Evolutionary conservation across 2,888 invertebrate species (phyloP).

Genomic region (Aspidapion aeneum): DNA sequence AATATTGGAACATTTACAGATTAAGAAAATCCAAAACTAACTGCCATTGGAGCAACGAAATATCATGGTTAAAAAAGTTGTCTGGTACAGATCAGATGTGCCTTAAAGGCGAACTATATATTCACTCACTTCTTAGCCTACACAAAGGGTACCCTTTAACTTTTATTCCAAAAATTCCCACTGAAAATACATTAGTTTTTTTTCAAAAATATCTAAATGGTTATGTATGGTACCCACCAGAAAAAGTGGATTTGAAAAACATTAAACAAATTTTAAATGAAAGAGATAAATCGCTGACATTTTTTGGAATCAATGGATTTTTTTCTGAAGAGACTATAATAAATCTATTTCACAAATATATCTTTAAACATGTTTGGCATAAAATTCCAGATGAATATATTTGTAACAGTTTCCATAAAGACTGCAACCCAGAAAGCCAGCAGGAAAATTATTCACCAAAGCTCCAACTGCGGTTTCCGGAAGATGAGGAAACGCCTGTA

Average conservation of each 20-base stretch:
- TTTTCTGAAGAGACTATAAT: neutral
- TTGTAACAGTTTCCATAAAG: neutral
- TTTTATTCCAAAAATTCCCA: neutral
- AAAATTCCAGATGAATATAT: neutral
- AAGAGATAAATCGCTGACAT: neutral
- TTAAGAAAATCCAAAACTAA: neutral
- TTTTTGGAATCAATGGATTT: neutral
- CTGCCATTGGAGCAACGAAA: neutral
- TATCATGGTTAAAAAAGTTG: neutral
- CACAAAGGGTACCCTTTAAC: neutral
- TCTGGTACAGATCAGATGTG: neutral
- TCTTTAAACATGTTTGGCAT: neutral
- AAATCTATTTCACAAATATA: neutral
- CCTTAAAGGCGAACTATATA: neutral
- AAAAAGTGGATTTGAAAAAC: neutral
- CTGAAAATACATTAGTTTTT: neutral
- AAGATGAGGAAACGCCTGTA: neutral
- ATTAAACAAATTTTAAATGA: neutral
- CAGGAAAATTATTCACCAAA: neutral
- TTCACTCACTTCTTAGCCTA: neutral
- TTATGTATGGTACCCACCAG: neutral
- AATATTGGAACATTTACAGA: conserved; percentile 1
- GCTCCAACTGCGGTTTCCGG: neutral
- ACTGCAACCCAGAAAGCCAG: neutral
- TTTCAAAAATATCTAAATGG: neutral